Evolutionary conservation across 2,888 invertebrate species (phyloP), one percentile per base, ranked within the genome.

Genomic region (Athalia cordata): DNA sequence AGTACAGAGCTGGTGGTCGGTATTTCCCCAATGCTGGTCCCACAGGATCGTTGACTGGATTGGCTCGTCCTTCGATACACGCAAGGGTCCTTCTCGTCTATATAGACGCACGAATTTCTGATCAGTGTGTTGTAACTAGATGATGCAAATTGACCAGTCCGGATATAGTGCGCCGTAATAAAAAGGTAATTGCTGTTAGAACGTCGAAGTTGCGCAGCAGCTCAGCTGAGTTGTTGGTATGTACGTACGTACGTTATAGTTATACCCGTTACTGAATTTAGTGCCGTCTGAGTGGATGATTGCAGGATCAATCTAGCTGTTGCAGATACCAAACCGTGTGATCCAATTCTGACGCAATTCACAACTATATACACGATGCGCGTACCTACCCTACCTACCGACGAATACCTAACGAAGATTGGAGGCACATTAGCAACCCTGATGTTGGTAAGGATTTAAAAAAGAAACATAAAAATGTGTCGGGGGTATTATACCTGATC

Each of bases 221-320:
- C 81, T 82, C 82, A 29, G 29, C 29, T 29, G 29, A 29, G 29
- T 29, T 29, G 29, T 29, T 29, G 29, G 29, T 29, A 29, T 29
- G 29, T 29, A 29, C 29, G 29, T 29, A 29, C 29, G 29, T 29
- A 29, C 29, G 29, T 29, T 29, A 29, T 29, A 29, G 29, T 29
- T 29, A 29, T 29, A 29, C 29, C 29, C 2, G 29, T 29, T 81
- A 86, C 82, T 83, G 83, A 83, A 84, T 83, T 83, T 84, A 86
- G 87, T 87, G 86, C 85, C 84, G 87, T 84, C 87, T 87, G 87
- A 87, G 87, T 87, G 87, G 87, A 87, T 87, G 86, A 87, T 87
- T 87, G 87, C 29, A 29, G 29, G 86, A 85, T 84, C 82, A 84
- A 83, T 83, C 82, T 82, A 80, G 82, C 78, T 80, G 79, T 80